phyloP scores from a whole-genome alignment of 2,113 vertebrate species.

The Chionomys nivalis region DNA sequence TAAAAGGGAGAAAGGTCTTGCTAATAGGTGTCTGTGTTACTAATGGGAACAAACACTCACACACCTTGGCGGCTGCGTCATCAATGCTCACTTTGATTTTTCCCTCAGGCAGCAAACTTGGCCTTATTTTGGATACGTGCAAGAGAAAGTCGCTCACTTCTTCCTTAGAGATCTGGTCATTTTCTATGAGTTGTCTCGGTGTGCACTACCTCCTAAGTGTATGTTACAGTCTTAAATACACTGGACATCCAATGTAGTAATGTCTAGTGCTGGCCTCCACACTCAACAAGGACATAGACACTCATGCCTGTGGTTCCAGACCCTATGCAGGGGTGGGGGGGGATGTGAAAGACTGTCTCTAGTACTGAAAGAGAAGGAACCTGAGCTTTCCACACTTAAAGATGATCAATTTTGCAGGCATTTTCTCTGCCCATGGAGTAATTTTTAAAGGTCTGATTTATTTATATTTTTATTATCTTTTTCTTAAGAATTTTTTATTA shows the following conservation, averaged over 20 bases:
- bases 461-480: no score
- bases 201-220: neutral
- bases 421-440: neutral
- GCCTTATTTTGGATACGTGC: neutral
- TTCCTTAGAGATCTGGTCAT: neutral
- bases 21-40: neutral
- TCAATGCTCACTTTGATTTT: conserved; percentile 18
- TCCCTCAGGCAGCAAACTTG: conserved; percentile 38
- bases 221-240: neutral
- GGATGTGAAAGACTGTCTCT: neutral
- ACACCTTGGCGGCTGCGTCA: neutral
- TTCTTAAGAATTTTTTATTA: no score
- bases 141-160: conserved; percentile 20
- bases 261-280: neutral
- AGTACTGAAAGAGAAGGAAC: neutral
- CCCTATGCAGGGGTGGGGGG: neutral
- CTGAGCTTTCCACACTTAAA: neutral
- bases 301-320: neutral
- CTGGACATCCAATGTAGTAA: neutral
- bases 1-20: conserved; percentile 61
- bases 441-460: no score
- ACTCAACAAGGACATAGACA: neutral
- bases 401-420: neutral
- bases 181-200: neutral
- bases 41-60: neutral